Conservation (phyloP, 2,113 vertebrate genomes). For the Aspiorhynchus laticeps region DNA sequence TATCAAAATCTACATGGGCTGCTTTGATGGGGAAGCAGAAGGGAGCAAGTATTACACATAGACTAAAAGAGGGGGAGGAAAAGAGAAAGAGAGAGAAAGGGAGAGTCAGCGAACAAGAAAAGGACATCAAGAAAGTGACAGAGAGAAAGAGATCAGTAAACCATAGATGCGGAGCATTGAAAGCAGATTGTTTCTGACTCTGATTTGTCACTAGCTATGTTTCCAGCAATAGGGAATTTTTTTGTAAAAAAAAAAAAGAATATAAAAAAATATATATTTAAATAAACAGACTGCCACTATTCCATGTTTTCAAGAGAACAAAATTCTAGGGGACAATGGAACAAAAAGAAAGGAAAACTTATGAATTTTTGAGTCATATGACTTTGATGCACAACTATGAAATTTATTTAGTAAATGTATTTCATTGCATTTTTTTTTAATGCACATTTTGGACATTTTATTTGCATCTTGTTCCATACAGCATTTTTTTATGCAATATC, state of each 20-base stretch:
- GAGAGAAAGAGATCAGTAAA: conserved; percentile 10
- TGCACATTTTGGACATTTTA: too few relatives aligned
- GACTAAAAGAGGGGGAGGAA: not conserved
- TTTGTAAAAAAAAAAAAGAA: not conserved
- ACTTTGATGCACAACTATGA: not conserved
- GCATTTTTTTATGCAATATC: too few relatives aligned
- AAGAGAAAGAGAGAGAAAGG: not conserved
- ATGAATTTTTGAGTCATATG: not conserved
- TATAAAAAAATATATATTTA: too few relatives aligned
- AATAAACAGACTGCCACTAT: too few relatives aligned
- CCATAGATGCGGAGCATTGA: not conserved
- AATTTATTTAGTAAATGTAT: not conserved
- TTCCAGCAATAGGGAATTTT: not conserved
- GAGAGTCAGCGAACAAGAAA: not conserved
- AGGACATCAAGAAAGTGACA: not conserved
- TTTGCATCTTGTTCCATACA: too few relatives aligned
- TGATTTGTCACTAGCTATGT: not conserved
- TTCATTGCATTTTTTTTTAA: too few relatives aligned
- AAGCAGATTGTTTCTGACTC: not conserved
- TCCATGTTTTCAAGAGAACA: not conserved
- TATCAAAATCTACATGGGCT: not conserved
- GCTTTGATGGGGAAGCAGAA: conserved; percentile 8
- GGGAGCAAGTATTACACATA: not conserved
- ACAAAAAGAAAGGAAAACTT: not conserved
- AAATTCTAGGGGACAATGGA: not conserved